Conservation (phyloP, 2,797 vertebrate species). For the Odontamblyopus rebecca region DNA sequence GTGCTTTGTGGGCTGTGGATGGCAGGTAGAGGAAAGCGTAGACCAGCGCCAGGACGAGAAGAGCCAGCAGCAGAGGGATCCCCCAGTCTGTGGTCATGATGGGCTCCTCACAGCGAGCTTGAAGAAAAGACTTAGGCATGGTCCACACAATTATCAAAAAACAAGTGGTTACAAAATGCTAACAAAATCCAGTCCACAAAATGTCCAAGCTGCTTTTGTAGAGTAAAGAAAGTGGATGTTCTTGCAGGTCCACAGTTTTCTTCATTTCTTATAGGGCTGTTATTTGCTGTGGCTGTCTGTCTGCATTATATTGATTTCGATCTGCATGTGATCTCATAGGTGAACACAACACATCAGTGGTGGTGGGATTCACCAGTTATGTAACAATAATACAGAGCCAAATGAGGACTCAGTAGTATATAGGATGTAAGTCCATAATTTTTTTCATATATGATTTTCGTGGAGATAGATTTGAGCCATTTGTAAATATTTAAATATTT, state of each 20-base stretch:
- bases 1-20: slow-evolving; percentile 66
- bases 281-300: slow-evolving; percentile 24
- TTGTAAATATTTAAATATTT: not conserved
- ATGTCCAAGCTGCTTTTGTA: not conserved
- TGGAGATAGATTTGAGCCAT: not conserved
- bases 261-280: not conserved
- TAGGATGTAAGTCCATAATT: not conserved
- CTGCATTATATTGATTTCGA: slow-evolving; percentile 12
- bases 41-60: slow-evolving; percentile 71
- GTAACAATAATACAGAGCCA: slow-evolving; percentile 18
- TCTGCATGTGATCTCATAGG: slow-evolving; percentile 13
- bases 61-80: slow-evolving; percentile 70
- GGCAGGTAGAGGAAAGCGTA: slow-evolving; percentile 80
- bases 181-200: not conserved
- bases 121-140: slow-evolving; percentile 73
- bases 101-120: slow-evolving; percentile 78
- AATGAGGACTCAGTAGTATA: not conserved
- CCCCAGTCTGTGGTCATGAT: slow-evolving; percentile 77
- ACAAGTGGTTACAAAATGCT: not conserved
- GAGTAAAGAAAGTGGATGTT: slow-evolving; percentile 5
- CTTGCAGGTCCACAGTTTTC: not conserved
- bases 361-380: slow-evolving; percentile 30
- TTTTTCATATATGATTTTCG: not conserved
- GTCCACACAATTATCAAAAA: not conserved
- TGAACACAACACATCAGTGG: slow-evolving; percentile 14